Conservation (phyloP, 2,113 vertebrate genomes). For the Parotia lawesii region DNA sequence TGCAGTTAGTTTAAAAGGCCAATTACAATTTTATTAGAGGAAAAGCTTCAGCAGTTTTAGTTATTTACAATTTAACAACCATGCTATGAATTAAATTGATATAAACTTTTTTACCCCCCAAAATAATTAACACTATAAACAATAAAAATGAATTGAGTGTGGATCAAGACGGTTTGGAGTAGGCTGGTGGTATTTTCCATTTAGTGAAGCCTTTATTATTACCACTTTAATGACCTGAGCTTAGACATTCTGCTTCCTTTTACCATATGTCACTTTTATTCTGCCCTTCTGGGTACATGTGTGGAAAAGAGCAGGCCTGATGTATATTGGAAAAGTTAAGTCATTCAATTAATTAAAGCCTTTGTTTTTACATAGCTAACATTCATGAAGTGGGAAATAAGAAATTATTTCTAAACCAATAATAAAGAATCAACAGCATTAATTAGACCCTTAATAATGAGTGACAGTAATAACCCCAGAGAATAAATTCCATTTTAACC, state of each 20-base stretch:
- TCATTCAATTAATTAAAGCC: background rate
- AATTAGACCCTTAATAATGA: background rate
- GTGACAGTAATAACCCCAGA: background rate
- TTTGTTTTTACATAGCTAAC: background rate
- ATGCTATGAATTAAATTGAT: background rate
- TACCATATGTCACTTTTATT: background rate
- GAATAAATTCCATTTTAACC: background rate
- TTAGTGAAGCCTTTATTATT: constrained; percentile 1
- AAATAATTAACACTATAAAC: constrained; percentile 24
- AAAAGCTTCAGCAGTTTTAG: constrained; percentile 19
- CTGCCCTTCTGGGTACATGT: background rate
- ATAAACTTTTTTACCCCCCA: background rate
- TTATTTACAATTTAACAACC: constrained; percentile 31
- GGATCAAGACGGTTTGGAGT: background rate
- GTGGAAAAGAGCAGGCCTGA: background rate
- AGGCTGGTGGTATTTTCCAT: background rate
- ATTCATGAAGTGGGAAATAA: background rate
- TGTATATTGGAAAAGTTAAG: background rate
- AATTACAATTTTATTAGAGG: constrained; percentile 41
- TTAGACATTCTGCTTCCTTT: constrained; percentile 6
- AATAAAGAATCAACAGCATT: background rate
- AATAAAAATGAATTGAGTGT: constrained; percentile 21
- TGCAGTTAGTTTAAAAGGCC: constrained; percentile 18
- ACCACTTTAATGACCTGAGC: background rate
- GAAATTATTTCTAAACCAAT: background rate